Percentiles rank a stretch among this genome's conserved stretches.
Evolutionary conservation across 2,888 invertebrate species (phyloP).

Genomic region (Mesorhabditis sp.): DNA sequence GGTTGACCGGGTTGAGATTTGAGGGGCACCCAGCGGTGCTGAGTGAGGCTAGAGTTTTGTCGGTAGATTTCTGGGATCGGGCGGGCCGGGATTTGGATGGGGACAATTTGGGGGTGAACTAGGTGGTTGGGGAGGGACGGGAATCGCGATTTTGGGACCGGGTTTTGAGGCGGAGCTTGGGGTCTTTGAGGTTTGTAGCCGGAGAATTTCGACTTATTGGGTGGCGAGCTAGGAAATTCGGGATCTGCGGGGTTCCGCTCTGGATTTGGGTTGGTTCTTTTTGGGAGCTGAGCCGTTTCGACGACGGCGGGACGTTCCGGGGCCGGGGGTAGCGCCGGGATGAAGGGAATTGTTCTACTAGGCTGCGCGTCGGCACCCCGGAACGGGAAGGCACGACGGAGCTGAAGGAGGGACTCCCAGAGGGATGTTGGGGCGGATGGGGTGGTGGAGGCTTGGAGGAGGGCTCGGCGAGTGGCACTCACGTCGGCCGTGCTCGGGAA

Average conservation of each 20-base stretch:
- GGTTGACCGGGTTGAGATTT: neutral
- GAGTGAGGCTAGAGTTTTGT: neutral
- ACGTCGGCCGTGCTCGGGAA: neutral
- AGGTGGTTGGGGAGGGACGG: neutral
- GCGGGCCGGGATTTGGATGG: neutral
- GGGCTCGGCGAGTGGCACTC: neutral
- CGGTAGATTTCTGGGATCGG: conserved; percentile 4
- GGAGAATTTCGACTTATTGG: neutral
- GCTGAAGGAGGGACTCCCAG: neutral
- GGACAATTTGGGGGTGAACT: neutral
- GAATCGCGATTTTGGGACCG: neutral
- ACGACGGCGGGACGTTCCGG: neutral
- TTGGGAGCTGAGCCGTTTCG: neutral
- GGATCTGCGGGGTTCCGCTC: neutral
- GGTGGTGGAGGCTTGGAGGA: neutral
- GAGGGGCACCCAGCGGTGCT: neutral
- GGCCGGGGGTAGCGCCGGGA: neutral
- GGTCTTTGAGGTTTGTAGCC: neutral
- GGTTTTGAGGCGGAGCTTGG: neutral
- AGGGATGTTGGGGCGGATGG: neutral
- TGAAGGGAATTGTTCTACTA: neutral
- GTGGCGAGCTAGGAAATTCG: neutral
- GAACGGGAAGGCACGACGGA: neutral
- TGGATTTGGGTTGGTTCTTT: neutral
- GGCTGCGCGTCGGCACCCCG: neutral